Evolutionary conservation across 2,797 vertebrate genomes (phyloP).

Genomic region (Hoplostethus mediterraneus): DNA sequence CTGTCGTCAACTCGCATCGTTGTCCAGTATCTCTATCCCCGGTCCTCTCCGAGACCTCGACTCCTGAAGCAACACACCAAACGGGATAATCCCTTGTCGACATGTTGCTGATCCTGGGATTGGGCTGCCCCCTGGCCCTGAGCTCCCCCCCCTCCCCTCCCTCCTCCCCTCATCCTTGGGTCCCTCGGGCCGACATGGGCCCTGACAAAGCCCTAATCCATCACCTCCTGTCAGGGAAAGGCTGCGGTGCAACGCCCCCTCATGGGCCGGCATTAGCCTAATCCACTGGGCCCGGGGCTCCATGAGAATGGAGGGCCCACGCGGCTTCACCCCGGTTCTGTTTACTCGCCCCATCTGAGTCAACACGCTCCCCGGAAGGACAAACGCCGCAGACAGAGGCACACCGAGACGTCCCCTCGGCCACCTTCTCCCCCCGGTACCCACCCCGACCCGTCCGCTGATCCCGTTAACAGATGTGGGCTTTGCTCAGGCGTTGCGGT

Average conservation of each 20-base stretch:
- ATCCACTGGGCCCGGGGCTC: slow-evolving; percentile 83
- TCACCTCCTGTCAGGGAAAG: slow-evolving; percentile 85
- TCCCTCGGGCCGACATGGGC: slow-evolving; percentile 78
- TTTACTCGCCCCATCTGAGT: slow-evolving; percentile 89
- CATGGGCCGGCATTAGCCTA: slow-evolving; percentile 86
- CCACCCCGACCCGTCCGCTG: slow-evolving; percentile 17
- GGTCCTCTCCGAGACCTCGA: slow-evolving; percentile 61
- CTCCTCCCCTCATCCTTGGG: slow-evolving; percentile 67
- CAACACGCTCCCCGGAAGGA: slow-evolving; percentile 82
- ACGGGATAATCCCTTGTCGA: slow-evolving; percentile 88
- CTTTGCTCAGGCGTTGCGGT: slow-evolving; percentile 56
- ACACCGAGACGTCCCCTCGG: slow-evolving; percentile 46
- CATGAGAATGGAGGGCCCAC: slow-evolving; percentile 83
- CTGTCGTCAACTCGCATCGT: slow-evolving; percentile 23
- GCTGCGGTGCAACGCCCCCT: slow-evolving; percentile 75
- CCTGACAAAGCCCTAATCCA: slow-evolving; percentile 86
- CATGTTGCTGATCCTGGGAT: slow-evolving; percentile 84
- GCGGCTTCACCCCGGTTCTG: slow-evolving; percentile 75
- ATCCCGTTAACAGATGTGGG: slow-evolving; percentile 29
- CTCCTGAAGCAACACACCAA: slow-evolving; percentile 84
- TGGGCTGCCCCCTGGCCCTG: slow-evolving; percentile 73
- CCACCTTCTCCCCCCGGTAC: background rate
- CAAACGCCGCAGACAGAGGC: slow-evolving; percentile 56
- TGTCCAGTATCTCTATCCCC: slow-evolving; percentile 26
- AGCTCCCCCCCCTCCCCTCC: slow-evolving; percentile 42